These are phyloP conservation scores for Protomyctophum bolini DNA, from an alignment of 2,113 vertebrate species.

Conservation along the genomic window DNA sequence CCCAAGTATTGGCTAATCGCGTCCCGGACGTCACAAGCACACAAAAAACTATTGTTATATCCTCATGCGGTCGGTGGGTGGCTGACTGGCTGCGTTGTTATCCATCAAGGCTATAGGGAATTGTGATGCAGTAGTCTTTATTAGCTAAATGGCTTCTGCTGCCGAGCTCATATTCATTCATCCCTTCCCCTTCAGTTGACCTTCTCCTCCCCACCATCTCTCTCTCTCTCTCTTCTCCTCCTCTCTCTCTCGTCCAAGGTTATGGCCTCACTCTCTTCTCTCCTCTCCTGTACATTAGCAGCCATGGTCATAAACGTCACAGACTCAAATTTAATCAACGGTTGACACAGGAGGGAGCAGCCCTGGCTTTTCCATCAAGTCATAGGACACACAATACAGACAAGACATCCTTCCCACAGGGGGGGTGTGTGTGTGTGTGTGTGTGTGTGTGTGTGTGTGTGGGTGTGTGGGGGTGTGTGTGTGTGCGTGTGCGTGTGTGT, in stretches of 20 bases:
- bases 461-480: constrained; percentile 10
- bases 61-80: neutral
- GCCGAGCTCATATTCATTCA: neutral
- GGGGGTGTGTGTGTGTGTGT: no score
- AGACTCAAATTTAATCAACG: constrained; percentile 63
- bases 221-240: neutral
- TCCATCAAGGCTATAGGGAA: constrained; percentile 24
- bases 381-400: constrained; percentile 26
- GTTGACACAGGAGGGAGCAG: constrained; percentile 24
- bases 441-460: neutral
- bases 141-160: neutral
- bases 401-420: constrained; percentile 23
- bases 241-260: neutral
- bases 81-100: constrained; percentile 6
- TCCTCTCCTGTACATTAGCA: neutral
- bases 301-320: constrained; percentile 52
- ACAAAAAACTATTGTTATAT: neutral
- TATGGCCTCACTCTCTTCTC: neutral
- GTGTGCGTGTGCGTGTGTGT: constrained; percentile 7
- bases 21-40: neutral
- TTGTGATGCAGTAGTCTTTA: neutral
- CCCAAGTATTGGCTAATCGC: no score
- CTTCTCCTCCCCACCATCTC: neutral
- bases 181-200: neutral
- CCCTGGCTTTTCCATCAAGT: constrained; percentile 62